Evolutionary conservation across 2,888 invertebrate genomes (phyloP), one percentile per base, ranked within the genome.

Genomic region (Metopia argyrocephala): DNA sequence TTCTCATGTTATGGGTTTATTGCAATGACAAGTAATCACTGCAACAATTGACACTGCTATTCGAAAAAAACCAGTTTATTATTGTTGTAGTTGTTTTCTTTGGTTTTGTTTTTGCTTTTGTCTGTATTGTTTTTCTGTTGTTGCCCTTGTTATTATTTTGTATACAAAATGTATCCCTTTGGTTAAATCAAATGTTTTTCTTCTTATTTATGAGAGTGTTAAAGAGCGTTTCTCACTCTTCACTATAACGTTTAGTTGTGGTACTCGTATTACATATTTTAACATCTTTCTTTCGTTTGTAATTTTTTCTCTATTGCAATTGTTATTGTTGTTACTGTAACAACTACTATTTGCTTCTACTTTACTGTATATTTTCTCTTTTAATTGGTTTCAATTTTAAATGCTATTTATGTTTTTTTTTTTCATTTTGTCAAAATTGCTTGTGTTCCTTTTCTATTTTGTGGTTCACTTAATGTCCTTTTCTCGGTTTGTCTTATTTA

Each of bases 1-100:
- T 46, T 57, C 57, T 69, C 54, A 38, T 71, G 56, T 79, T 73
- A 80, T 57, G 61, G 74, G 57, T 78, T 81, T 78, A 75, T 73
- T 73, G 78, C 78, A 81, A 75, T 81, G 78, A 78, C 70, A 78
- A 78, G 74, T 78, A 81, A 78, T 81, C 78, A 78, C 78, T 78
- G 62, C 56, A 81, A 70, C 78, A 81, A 81, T 81, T 81, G 81
- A 75, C 81, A 81, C 78, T 71, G 61, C 28, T 70, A 52, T 50
- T 27, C 20, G 4, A 59, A 12, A 38, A 57, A n/a, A n/a, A n/a
- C n/a, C n/a, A n/a, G n/a, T n/a, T n/a, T n/a, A n/a, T n/a, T n/a
- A n/a, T n/a, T n/a, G n/a, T n/a, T n/a, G n/a, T n/a, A n/a, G n/a
- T 57, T 20, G 15, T 12, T 62, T 23, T 28, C 25, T 56, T 28